Percentiles rank a stretch among this genome's conserved stretches.
Conservation (phyloP, 2,797 vertebrate genomes). For the Megaceryle alcyon region DNA sequence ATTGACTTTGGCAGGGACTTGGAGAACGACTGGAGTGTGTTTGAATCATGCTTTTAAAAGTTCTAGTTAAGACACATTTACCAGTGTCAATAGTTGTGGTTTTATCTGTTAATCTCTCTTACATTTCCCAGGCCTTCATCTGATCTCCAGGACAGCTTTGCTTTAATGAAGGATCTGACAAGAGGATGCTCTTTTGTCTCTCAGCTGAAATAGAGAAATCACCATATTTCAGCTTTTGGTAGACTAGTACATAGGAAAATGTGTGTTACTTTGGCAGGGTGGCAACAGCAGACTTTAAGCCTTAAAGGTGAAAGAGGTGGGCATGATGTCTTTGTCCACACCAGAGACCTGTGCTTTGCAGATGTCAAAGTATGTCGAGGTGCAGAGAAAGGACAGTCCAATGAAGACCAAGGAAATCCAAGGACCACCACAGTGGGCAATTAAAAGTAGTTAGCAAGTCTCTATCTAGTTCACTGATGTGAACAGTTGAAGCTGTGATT, state of each 20-base stretch:
- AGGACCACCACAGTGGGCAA: not conserved
- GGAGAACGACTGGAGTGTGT: not conserved
- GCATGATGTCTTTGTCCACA: not conserved
- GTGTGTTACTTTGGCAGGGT: not conserved
- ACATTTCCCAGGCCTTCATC: not conserved
- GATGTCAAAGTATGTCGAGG: not conserved
- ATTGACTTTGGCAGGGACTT: not conserved
- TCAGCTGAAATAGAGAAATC: not conserved
- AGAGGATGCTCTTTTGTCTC: not conserved
- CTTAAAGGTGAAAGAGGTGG: not conserved
- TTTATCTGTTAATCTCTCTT: not conserved
- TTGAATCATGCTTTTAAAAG: not conserved
- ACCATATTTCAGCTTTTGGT: not conserved
- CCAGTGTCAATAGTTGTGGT: not conserved
- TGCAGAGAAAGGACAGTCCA: not conserved
- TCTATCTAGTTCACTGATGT: not conserved
- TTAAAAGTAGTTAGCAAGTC: not conserved
- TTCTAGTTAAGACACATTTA: conserved; percentile 36
- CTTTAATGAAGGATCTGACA: not conserved
- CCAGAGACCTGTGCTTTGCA: not conserved
- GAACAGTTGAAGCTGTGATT: not conserved
- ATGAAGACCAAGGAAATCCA: not conserved
- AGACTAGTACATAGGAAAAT: not conserved
- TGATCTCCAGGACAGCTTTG: not conserved
- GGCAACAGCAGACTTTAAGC: not conserved